Evolutionary conservation across 2,888 invertebrate species (phyloP), one percentile per base, ranked within the genome.

Genomic region (Tipula unca): DNA sequence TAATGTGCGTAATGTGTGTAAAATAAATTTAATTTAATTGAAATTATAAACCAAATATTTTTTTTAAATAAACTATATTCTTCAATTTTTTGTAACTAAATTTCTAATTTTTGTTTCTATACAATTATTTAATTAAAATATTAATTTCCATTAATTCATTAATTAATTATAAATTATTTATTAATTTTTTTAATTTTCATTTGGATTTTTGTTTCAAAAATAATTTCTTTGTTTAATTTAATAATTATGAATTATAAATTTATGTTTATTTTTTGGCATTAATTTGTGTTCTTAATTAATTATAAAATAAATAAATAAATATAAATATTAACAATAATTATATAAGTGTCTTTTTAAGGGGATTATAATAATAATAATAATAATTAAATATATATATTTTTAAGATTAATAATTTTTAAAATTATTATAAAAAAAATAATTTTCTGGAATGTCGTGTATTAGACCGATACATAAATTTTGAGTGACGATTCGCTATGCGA

Each of bases 251-350:
- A 69, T 69, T 69, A 69, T 69, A 69, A 48, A 25, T 25, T 69
- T 69, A 10, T 69, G 39, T 54, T 69, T 69, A 10, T 69, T 6
- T 54, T 69, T 69, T 69, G 69, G 69, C 69, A 69, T 25, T 69
- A 69, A 69, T 69, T 69, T 48, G 48, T 48, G 17, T 48, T 69
- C 69, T 69, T 69, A 69, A 69, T 69, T 69, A 69, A 69, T 69
- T 69, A 69, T 69, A 69, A 69, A 69, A 69, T 69, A 69, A 69
- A 69, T 69, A 69, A 69, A 69, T 69, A 69, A 69, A 69, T 48
- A 48, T 48, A 48, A 48, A 48, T 69, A 69, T 69, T 69, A 69
- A 69, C 69, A 69, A 69, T 69, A 69, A 69, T 69, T 69, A 69
- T 69, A 69, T 69, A 69, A n/a, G 25, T 69, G 69, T 69, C 69